Evolutionary conservation across 2,888 invertebrate species (phyloP), one percentile per base, ranked within the genome.

Genomic region (Blera fallax): DNA sequence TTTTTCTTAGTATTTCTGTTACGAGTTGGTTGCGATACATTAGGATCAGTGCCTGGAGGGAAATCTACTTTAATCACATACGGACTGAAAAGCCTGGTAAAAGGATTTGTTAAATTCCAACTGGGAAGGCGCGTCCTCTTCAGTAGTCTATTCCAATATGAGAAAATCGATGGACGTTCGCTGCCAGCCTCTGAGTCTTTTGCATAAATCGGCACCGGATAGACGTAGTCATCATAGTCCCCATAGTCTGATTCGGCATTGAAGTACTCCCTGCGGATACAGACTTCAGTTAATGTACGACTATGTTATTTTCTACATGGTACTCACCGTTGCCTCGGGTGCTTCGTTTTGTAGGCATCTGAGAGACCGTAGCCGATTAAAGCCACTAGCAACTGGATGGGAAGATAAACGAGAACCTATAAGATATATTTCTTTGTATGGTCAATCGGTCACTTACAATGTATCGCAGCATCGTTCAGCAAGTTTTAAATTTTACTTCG

Each of bases 31-130:
- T 52, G 62, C 4, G 24, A 10, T 8, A 52, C 10, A 29, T 54
- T 40, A 1, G 65, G 54, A 16, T 79, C 64, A 10, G 18, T 64
- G 14, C 48, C 62, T 4, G 73, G 54, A 0, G 84, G 84, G 8
- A 74, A 64, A 40, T 76, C 81, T 0, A 85, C 67, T 48, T 81
- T 76, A 24, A 85, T 32, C 10, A 81, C 72, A 40, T 85, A 85
- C 7, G 85, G 85, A n/a, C n/a, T 72, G 34, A 85, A 81, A 0
- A 85, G 11, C 8, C 62, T 80, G 1, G 85, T 14, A 10, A 85
- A 62, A 14, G 85, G 85, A 29, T 85, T 85, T 34, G 85, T 72
- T 21, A 85, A 67, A 34, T 81, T 85, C 45, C 27, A 65, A 11
- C 4, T 72, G 29, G 70, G 70, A 0, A 76, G 14, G 7, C 80